Base-by-base conservation (phyloP, 1,140 invertebrate species). In the Drosophila serrata region DNA sequence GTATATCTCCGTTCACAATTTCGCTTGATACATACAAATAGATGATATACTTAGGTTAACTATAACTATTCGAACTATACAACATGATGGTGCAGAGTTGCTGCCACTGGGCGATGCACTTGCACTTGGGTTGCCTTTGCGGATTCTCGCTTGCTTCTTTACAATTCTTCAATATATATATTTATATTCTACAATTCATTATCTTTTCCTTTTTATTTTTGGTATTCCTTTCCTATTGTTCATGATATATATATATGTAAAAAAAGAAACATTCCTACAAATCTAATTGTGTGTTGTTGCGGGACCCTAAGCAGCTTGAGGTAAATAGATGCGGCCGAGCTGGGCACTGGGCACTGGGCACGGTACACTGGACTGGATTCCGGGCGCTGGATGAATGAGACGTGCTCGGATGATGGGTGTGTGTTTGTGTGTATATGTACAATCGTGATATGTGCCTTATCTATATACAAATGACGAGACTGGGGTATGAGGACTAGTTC, bases 401-500 rank as follows among this genome's bases (percentile, higher is more conserved):
- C 56, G 33, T 29, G 37, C 46, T 43, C 37, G 17, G 27, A 19
- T 53, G 57, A 42, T 59, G n/a, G 48, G 39, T 37, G 9, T 46
- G 35, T 19, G 48, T 39, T 17, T 40, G 24, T 46, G 31, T 62
- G 4, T 62, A 4, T 65, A 69, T 77, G 39, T 81, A 72, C 70
- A 72, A n/a, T 45, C n/a, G 39, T 68, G 60, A 62, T 63, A 37
- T 64, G 59, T 40, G 51, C 8, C 31, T 37, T 59, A 17, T 58
- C 12, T 62, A 61, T 74, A 33, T 68, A 77, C 69, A 73, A 67
- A 74, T 69, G 58, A 29, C 17, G 58, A 49, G 37, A 62, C 29
- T 61, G 22, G 43, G 27, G 13, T 15, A 17, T 53, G 70, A 24
- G 45, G 82, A 86, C 82, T 86, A 86, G 82, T 62, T 88, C 75